These are phyloP conservation scores for Camarhynchus parvulus DNA, from an alignment of 2,113 vertebrate genomes.

Conservation along the genomic window DNA sequence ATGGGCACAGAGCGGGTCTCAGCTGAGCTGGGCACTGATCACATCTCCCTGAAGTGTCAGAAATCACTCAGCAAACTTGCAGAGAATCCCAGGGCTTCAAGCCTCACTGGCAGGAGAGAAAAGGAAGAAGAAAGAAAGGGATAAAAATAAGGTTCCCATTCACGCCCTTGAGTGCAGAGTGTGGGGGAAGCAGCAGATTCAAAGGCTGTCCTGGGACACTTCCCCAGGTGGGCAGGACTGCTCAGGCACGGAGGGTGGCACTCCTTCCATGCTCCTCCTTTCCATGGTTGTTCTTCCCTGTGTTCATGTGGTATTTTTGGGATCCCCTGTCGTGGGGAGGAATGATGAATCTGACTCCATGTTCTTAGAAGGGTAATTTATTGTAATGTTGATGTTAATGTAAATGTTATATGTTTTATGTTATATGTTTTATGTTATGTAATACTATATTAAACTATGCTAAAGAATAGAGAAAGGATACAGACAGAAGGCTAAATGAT, in stretches of 20 bases:
- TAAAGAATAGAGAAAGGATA: no score
- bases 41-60: neutral
- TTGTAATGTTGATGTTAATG: no score
- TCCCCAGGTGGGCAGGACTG: neutral
- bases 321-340: no score
- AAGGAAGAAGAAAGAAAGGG: neutral
- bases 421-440: no score
- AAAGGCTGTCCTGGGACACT: neutral
- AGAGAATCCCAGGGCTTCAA: neutral
- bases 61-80: neutral
- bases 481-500: no score
- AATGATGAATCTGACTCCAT: no score
- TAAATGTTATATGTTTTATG: no score
- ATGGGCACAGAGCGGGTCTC: neutral
- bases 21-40: neutral
- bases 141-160: neutral
- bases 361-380: no score
- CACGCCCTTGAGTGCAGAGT: neutral
- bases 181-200: neutral
- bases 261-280: neutral
- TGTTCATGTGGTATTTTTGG: neutral
- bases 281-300: neutral
- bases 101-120: neutral
- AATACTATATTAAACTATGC: no score
- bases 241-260: neutral